Base-by-base conservation (phyloP, 2,888 invertebrate genomes). In the Resseliella maxima region DNA sequence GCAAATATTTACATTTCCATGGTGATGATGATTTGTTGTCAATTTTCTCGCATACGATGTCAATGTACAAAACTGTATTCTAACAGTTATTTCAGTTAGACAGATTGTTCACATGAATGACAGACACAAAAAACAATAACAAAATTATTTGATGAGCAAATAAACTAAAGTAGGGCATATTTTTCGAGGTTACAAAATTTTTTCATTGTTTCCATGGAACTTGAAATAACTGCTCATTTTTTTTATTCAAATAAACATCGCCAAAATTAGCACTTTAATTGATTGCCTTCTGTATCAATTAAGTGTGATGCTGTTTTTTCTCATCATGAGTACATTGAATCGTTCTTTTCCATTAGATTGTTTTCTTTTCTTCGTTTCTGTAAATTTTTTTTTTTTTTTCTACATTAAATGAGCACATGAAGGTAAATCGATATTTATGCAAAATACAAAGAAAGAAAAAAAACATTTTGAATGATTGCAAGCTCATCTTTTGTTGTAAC, bases 361-460 rank as follows among this genome's bases (percentile, higher is more conserved):
- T 21, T 15, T 50, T 12, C 50, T 15, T 59, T 59, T 27, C 0
- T 24, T 59, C 18, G 59, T n/a, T n/a, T 24, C 24, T n/a, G 50
- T 50, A 24, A 3, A 59, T 59, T 10, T 45, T 45, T 45, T 12
- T 50, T 50, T 50, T 21, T 50, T 50, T 50, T 2, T 8, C 50
- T n/a, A 72, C 0, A 31, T 15, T n/a, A 72, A 72, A 72, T 72
- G 72, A 72, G 72, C 18, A 72, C 72, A 72, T 15, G 72, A 31
- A 21, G 5, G 15, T 15, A 31, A 35, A 72, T 72, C 72, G 31
- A 72, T 72, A 31, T 72, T 72, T 72, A 72, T 27, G 12, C 21
- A 50, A 12, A 41, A 41, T 41, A 5, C 41, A 41, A 5, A 41
- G 41, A 41, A 15, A 50, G 15, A 31, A 72, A 12, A 31, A 72